Base-by-base conservation (phyloP, 2,888 invertebrate genomes). In the Eledone cirrhosa region DNA sequence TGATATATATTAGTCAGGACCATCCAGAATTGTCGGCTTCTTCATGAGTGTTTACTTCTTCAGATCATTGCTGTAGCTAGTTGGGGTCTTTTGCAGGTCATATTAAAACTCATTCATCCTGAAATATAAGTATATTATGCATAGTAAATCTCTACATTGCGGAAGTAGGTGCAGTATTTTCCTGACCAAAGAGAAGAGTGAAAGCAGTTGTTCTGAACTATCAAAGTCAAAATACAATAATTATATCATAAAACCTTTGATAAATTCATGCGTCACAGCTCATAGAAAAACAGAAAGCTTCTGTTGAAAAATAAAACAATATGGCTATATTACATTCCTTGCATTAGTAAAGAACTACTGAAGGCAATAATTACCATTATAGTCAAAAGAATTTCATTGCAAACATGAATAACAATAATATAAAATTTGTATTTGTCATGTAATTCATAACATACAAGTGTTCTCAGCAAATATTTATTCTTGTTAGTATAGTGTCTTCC, bases 121-220 rank as follows among this genome's bases (percentile, higher is more conserved):
- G 72, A 72, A 72, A 72, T 72, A 72, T 41, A 72, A 72, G 72
- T 72, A 72, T 41, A 72, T 72, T 72, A 72, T 72, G 72, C 72
- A 72, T 72, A 72, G 72, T 72, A 72, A 72, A 72, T 72, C 33
- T 72, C 33, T 72, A 22, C 41, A 72, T 72, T 72, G 72, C 31
- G 41, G 72, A 72, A 72, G 31, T 72, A 72, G 72, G 72, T 72
- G 72, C 41, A 41, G 41, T 72, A 41, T 72, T 41, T 72, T 72
- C 33, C 72, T 72, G 72, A 72, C 72, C 41, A 41, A n/a, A 3
- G 41, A 24, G 14, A 22, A 41, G 31, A n/a, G 72, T 41, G 41
- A 41, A 41, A 41, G 41, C 41, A 41, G 41, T 41, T 41, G 41
- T 41, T 41, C 41, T 41, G 41, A 41, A 41, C 41, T 41, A 41